Evolutionary conservation across 37 sponge, comb jelly and placozoan genomes (phyloP), one percentile per base, ranked within the genome.

Genomic region (Bolinopsis microptera): DNA sequence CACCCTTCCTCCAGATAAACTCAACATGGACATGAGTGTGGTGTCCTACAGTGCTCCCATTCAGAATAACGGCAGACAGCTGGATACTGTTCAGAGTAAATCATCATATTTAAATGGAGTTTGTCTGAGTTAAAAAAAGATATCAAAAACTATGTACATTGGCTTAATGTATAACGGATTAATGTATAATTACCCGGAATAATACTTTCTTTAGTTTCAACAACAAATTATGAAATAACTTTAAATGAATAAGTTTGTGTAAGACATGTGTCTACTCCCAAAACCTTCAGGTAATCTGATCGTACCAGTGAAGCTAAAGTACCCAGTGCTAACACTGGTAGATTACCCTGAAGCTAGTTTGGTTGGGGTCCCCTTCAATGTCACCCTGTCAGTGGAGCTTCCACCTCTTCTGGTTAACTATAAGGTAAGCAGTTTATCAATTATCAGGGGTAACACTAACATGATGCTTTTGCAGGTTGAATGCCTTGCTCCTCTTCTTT

Each of bases 231-330:
- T n/a, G n/a, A n/a, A n/a, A n/a, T n/a, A n/a, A n/a, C n/a, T n/a
- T n/a, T n/a, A n/a, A n/a, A n/a, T n/a, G n/a, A n/a, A n/a, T n/a
- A n/a, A n/a, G n/a, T n/a, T n/a, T n/a, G n/a, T n/a, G n/a, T n/a
- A n/a, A n/a, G n/a, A n/a, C n/a, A n/a, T n/a, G n/a, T n/a, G n/a
- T n/a, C n/a, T n/a, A n/a, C n/a, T n/a, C n/a, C n/a, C n/a, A n/a
- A n/a, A n/a, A n/a, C n/a, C n/a, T 41, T 9, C 90, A 86, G 90
- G 90, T 86, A 41, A 24, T 26, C 90, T 86, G 61, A 41, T 86
- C 0, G 41, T 86, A 5, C 90, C 90, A 9, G 48, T 86, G 27
- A 86, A 27, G 61, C 61, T 86, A 41, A 86, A 9, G 30, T 18
- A 27, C 16, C 90, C 90, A 5, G n/a, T 38, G 3, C 90, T 86